phyloP scores from a whole-genome alignment of 2,888 invertebrate genomes.

The Drosophila silvestris region DNA sequence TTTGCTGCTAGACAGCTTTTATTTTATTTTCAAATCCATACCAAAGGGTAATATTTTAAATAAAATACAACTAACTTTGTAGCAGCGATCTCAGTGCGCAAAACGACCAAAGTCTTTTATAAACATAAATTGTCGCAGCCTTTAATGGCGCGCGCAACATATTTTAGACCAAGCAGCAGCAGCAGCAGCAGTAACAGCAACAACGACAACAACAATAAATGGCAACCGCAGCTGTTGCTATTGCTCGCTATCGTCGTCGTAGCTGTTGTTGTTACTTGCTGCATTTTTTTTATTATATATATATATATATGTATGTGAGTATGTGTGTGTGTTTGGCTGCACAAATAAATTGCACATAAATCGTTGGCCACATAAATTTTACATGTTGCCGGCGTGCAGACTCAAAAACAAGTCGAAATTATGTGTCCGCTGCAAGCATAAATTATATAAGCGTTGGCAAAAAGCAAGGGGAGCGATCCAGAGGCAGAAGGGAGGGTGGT shows the following conservation, averaged over 20 bases:
- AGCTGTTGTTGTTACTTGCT: slow-evolving; percentile 44
- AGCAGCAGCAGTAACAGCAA: slow-evolving; percentile 26
- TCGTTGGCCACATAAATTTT: slow-evolving; percentile 79
- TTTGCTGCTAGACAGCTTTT: background rate
- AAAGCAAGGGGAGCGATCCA: background rate
- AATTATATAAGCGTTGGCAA: slow-evolving; percentile 55
- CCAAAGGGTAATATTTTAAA: slow-evolving; percentile 20
- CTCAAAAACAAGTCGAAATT: slow-evolving; percentile 73
- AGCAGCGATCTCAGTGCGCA: slow-evolving; percentile 16
- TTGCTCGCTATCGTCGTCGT: slow-evolving; percentile 33
- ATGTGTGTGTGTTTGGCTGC: slow-evolving; percentile 57
- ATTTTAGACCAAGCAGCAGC: slow-evolving; percentile 57
- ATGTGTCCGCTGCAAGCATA: slow-evolving; percentile 70
- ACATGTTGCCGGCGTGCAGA: slow-evolving; percentile 75
- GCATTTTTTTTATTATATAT: slow-evolving; percentile 38
- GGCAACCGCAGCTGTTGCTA: slow-evolving; percentile 66
- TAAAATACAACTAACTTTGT: slow-evolving; percentile 22
- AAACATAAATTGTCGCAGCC: slow-evolving; percentile 75
- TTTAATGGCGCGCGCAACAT: slow-evolving; percentile 71
- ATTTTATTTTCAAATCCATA: background rate
- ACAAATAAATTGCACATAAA: slow-evolving; percentile 81
- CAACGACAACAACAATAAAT: slow-evolving; percentile 56
- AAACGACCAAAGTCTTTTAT: slow-evolving; percentile 62
- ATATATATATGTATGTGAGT: background rate
- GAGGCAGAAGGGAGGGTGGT: background rate